Percentiles rank a stretch among this genome's conserved stretches.
Conservation (phyloP, 1,140 invertebrate species). For the Hypsibius dujardini region DNA sequence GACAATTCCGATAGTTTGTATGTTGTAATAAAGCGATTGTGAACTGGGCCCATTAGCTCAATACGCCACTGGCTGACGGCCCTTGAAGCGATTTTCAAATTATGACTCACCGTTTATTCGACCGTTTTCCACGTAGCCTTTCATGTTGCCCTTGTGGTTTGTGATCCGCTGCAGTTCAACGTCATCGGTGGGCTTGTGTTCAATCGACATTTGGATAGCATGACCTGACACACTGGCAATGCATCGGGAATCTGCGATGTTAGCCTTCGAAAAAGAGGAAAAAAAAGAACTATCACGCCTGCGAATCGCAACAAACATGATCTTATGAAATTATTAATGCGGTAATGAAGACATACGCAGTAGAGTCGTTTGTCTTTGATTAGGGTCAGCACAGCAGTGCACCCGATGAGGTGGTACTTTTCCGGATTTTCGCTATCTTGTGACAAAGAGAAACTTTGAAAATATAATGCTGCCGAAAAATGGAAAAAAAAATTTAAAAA, state of each 20-base stretch:
- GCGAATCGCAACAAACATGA: constrained; percentile 53
- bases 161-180: constrained; percentile 93
- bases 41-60: too few relatives aligned
- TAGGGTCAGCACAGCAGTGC: constrained; percentile 71
- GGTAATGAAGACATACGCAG: neutral
- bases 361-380: constrained; percentile 35
- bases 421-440: constrained; percentile 15
- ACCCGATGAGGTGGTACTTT: constrained; percentile 39
- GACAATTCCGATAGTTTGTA: too few relatives aligned
- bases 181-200: constrained; percentile 89
- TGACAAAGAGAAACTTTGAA: neutral
- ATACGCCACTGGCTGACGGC: too few relatives aligned
- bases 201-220: constrained; percentile 50
- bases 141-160: constrained; percentile 36
- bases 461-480: neutral
- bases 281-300: too few relatives aligned
- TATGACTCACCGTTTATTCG: too few relatives aligned
- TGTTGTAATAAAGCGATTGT: too few relatives aligned
- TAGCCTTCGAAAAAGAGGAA: constrained; percentile 43
- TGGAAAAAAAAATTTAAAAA: neutral
- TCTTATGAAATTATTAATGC: constrained; percentile 34
- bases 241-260: constrained; percentile 85
- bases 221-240: constrained; percentile 39
- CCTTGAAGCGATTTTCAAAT: too few relatives aligned
- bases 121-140: constrained; percentile 13